Conservation (phyloP, 1,140 invertebrate genomes). For the Cyphomyrmex costatus region DNA sequence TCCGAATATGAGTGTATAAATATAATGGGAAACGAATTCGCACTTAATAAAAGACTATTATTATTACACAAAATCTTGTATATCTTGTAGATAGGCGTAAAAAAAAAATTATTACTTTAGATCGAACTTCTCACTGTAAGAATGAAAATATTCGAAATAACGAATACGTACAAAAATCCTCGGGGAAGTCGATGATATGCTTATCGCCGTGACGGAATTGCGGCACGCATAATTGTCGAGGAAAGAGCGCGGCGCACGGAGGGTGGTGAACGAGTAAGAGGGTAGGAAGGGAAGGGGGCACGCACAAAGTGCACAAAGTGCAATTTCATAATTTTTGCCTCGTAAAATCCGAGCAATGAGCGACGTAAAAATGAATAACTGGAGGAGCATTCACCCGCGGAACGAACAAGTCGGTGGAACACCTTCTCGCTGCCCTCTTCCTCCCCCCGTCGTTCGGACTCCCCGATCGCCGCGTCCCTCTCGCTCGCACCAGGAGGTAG, state of each 20-base stretch:
- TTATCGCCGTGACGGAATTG: constrained; percentile 42
- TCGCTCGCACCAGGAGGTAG: constrained; percentile 31
- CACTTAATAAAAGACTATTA: constrained; percentile 3
- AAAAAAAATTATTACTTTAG: not conserved
- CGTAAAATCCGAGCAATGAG: constrained; percentile 86
- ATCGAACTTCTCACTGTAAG: not conserved
- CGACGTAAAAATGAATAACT: constrained; percentile 86
- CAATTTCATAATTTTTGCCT: constrained; percentile 87
- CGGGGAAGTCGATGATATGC: not conserved
- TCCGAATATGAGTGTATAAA: not conserved
- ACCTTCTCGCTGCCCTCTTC: constrained; percentile 49
- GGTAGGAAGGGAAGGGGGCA: constrained; percentile 39
- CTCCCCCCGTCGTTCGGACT: not conserved
- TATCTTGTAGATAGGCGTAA: not conserved
- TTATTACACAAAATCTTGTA: no score
- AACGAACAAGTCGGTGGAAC: constrained; percentile 74
- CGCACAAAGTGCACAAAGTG: constrained; percentile 81
- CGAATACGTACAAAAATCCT: constrained; percentile 10
- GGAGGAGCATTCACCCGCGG: constrained; percentile 81
- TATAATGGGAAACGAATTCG: not conserved
- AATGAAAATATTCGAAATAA: not conserved
- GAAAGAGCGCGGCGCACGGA: not conserved
- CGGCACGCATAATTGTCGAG: constrained; percentile 32
- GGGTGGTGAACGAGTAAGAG: constrained; percentile 46
- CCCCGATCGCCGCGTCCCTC: constrained; percentile 10